Evolutionary conservation across 2,797 vertebrate genomes (phyloP).

Genomic region (Epinephelus awoara): DNA sequence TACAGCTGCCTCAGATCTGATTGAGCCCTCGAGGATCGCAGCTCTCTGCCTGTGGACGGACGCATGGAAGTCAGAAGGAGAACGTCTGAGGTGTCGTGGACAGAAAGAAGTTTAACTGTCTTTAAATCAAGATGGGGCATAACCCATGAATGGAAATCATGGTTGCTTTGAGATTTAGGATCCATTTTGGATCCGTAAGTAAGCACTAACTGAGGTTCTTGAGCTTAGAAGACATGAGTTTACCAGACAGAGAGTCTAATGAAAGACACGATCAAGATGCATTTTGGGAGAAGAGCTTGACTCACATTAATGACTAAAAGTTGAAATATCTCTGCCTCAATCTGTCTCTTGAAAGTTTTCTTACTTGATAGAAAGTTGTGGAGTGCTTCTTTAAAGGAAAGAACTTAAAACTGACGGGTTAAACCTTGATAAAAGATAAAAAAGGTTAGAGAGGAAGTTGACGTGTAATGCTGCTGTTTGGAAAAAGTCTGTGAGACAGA

Average conservation of each 20-base stretch:
- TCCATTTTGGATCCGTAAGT: background rate
- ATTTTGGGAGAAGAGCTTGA: conserved; percentile 1
- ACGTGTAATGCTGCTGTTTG: background rate
- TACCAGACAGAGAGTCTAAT: background rate
- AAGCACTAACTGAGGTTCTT: background rate
- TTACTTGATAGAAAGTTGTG: background rate
- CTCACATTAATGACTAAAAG: background rate
- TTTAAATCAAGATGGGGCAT: conserved; percentile 10
- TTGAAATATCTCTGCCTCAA: background rate
- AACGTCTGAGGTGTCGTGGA: background rate
- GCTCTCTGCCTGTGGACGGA: conserved; percentile 31
- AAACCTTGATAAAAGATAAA: background rate
- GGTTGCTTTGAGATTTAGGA: conserved; percentile 3
- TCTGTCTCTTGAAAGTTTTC: background rate
- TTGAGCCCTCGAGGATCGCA: background rate
- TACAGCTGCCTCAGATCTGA: conserved; percentile 32
- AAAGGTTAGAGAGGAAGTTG: background rate
- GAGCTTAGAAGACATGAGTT: background rate
- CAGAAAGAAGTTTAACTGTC: conserved; percentile 20
- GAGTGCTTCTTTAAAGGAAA: background rate
- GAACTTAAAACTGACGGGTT: background rate
- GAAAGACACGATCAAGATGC: background rate
- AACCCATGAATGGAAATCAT: background rate
- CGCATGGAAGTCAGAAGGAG: conserved; percentile 23
- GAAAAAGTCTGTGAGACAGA: background rate